These are phyloP conservation scores for Indicator indicator DNA, from an alignment of 2,113 vertebrate species.

Conservation along the genomic window DNA sequence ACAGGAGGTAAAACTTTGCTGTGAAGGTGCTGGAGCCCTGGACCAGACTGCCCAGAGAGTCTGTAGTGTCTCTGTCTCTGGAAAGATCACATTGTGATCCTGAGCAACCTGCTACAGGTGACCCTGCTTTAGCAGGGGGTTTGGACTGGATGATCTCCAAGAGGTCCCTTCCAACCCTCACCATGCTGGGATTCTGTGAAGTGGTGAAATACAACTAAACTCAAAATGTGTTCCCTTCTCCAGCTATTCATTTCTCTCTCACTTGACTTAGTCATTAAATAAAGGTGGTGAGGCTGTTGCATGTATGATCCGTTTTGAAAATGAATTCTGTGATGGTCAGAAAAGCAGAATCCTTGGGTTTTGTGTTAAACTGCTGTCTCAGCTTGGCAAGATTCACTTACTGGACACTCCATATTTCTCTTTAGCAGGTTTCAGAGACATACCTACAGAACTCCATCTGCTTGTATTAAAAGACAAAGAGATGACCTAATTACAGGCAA, in stretches of 20 bases:
- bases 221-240: no score
- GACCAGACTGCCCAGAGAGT: no score
- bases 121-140: no score
- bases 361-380: neutral
- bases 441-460: neutral
- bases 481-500: neutral
- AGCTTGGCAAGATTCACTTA: neutral
- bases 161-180: no score
- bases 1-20: no score
- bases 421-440: neutral
- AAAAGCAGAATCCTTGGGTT: neutral
- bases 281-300: neutral
- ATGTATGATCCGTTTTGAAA: neutral
- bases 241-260: neutral
- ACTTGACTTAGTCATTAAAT: neutral
- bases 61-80: no score
- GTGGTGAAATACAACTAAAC: no score
- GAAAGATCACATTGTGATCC: no score
- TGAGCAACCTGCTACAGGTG: no score
- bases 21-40: no score
- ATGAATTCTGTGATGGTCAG: neutral
- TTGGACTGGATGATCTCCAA: no score
- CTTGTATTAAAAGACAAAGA: neutral
- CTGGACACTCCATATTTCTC: neutral
- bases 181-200: no score